A percentile compares a stretch with the other conserved stretches of the same genome.
Evolutionary conservation across 1,140 invertebrate genomes (phyloP).

Genomic region (Proctacanthus coquilletti): DNA sequence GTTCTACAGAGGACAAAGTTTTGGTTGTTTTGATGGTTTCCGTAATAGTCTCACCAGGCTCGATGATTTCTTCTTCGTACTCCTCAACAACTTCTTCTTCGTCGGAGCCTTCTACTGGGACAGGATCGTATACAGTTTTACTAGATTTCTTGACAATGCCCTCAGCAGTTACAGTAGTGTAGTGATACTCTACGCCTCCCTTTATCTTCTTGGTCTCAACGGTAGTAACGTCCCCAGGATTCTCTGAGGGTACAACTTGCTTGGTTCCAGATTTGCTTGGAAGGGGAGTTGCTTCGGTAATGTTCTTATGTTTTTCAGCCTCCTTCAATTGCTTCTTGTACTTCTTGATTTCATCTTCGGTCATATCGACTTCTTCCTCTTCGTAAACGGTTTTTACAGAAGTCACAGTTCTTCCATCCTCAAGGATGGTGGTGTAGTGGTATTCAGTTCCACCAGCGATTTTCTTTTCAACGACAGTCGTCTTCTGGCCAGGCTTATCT

Average conservation of each 20-base stretch:
- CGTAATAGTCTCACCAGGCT: constrained; percentile 25
- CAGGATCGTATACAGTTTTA: constrained; percentile 26
- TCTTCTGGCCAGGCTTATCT: constrained; percentile 12
- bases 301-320: constrained; percentile 28
- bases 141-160: constrained; percentile 28
- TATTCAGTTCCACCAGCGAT: constrained; percentile 28
- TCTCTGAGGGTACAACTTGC: constrained; percentile 27
- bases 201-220: constrained; percentile 28
- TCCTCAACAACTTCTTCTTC: constrained; percentile 29
- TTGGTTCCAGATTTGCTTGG: constrained; percentile 27
- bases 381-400: constrained; percentile 28
- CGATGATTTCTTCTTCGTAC: constrained; percentile 28
- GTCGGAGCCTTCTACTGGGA: constrained; percentile 21
- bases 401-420: constrained; percentile 27
- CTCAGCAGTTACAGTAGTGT: constrained; percentile 25
- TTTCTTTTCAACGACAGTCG: constrained; percentile 20
- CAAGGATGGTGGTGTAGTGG: constrained; percentile 21
- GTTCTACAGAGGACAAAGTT: too few relatives aligned
- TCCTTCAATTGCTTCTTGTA: constrained; percentile 28
- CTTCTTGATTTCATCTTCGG: constrained; percentile 24
- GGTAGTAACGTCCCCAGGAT: constrained; percentile 26
- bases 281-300: constrained; percentile 24
- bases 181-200: constrained; percentile 26
- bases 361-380: constrained; percentile 25
- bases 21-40: constrained; percentile 26